Conservation (phyloP, 2,888 invertebrate genomes). For the Oxytorus armatus region DNA sequence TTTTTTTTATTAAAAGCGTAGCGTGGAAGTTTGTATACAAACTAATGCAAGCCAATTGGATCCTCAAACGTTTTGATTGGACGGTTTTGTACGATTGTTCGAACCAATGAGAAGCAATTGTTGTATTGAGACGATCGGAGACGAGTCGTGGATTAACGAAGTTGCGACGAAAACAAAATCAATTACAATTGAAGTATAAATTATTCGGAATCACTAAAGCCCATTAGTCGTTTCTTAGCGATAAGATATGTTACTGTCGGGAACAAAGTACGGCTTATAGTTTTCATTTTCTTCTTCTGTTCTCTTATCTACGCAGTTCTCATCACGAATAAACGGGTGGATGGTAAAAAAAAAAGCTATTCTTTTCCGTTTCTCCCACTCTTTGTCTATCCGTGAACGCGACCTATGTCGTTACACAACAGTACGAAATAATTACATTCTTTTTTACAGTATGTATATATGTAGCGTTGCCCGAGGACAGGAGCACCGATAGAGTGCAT, state of each 20-base stretch:
- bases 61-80: conserved; percentile 37
- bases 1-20: conserved; percentile 6
- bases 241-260: conserved; percentile 6
- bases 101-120: conserved; percentile 21
- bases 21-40: background rate
- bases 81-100: conserved; percentile 39
- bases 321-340: background rate
- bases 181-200: background rate
- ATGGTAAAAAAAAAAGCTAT: background rate
- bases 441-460: conserved; percentile 36
- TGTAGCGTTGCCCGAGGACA: conserved; percentile 7
- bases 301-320: conserved; percentile 40
- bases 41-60: conserved; percentile 31
- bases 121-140: background rate
- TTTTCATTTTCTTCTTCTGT: conserved; percentile 7
- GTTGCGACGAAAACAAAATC: background rate
- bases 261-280: conserved; percentile 21
- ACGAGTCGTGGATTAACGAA: background rate
- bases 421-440: conserved; percentile 43
- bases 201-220: background rate
- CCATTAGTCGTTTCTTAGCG: background rate
- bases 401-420: conserved; percentile 51
- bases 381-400: background rate
- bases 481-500: conserved; percentile 49
- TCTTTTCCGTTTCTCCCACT: conserved; percentile 5